Evolutionary conservation across 37 sponge, comb jelly and placozoan species (phyloP), one percentile per base, ranked within the genome.

Genomic region (Hexactinellida sp.): DNA sequence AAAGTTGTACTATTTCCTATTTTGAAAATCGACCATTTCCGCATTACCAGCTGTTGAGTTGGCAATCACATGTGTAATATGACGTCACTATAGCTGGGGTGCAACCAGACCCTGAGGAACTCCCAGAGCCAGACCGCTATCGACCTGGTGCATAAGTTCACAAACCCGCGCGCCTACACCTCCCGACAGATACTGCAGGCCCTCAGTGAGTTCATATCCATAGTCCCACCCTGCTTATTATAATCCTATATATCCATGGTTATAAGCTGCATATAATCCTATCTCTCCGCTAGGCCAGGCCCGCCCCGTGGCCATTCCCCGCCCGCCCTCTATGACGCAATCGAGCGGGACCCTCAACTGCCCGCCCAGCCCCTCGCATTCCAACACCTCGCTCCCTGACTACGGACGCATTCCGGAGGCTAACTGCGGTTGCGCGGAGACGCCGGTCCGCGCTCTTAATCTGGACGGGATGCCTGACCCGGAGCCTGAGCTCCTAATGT

Each of bases 131-230:
- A 63, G 76, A 63, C 76, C 3, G 76, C 76, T 7, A 63, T 63
- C 19, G 76, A 63, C 34, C 13, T 63, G 30, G 76, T 63, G 25
- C 76, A 63, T 23, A 63, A 63, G 76, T 63, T 63, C 34, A 63
- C 76, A 7, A 63, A 63, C 34, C 76, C 76, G 19, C 25, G 76
- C 5, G 76, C 76, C 34, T 63, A 63, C 34, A 63, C 76, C 25
- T 63, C 76, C 34, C 3, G 76, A 63, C 76, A 63, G 76, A 63
- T 63, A 10, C 76, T 63, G 76, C 76, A 63, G 76, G 76, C 76
- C 34, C 76, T 63, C 76, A 63, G 76, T 63, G 25, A 63, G 76
- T 63, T 63, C n/a, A n/a, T n/a, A n/a, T n/a, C n/a, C n/a, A n/a
- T n/a, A n/a, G n/a, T n/a, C n/a, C n/a, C n/a, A n/a, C n/a, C n/a